Evolutionary conservation across 2,888 invertebrate genomes (phyloP).

Genomic region (Argynnis bischoffii): DNA sequence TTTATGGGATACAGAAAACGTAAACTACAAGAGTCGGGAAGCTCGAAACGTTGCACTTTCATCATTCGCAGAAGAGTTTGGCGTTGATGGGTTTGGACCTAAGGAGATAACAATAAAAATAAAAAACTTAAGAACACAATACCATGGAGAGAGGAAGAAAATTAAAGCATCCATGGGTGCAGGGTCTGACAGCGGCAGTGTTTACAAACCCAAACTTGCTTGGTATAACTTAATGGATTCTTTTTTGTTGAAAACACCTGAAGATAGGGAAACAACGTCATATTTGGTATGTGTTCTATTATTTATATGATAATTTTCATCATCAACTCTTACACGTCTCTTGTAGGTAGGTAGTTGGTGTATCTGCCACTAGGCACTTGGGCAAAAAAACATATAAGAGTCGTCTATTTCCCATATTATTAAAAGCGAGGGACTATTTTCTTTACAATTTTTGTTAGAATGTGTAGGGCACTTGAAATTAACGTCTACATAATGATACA

Average conservation of each 20-base stretch:
- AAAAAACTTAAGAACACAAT: constrained; percentile 7
- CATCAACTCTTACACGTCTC: too few relatives aligned
- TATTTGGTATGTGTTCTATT: background rate
- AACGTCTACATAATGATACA: too few relatives aligned
- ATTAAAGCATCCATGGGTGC: background rate
- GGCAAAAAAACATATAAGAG: too few relatives aligned
- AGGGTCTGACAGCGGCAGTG: background rate
- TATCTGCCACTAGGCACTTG: too few relatives aligned
- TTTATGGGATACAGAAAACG: constrained; percentile 1
- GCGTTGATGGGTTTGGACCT: background rate
- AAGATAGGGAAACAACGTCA: constrained; percentile 3
- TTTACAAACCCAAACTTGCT: constrained; percentile 6
- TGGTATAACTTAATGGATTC: constrained; percentile 7
- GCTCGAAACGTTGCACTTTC: background rate
- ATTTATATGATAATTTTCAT: background rate
- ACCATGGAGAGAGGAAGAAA: constrained; percentile 4
- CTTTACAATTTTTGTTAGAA: too few relatives aligned
- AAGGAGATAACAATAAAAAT: constrained; percentile 9
- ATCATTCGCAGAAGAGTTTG: background rate
- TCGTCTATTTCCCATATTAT: too few relatives aligned
- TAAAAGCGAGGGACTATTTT: too few relatives aligned
- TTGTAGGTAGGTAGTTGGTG: too few relatives aligned
- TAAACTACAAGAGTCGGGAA: background rate
- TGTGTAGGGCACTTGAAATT: too few relatives aligned
- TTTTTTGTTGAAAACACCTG: background rate